A percentile compares a stretch with the other conserved stretches of the same genome.
phyloP scores from a whole-genome alignment of 1,140 invertebrate species.

The Papilio helenus region DNA sequence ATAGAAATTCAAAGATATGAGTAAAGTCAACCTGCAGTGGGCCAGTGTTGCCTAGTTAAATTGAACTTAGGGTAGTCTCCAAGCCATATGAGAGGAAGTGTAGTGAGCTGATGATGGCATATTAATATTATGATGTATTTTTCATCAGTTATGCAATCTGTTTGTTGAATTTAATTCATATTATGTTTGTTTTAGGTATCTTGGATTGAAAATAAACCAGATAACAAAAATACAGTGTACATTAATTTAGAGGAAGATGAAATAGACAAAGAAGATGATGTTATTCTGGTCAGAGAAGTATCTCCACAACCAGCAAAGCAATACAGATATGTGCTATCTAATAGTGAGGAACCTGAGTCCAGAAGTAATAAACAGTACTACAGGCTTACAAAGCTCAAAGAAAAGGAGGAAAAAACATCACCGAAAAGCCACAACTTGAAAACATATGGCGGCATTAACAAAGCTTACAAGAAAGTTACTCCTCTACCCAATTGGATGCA shows the following conservation, averaged over 20 bases:
- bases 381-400: slow-evolving; percentile 60
- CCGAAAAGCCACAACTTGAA: slow-evolving; percentile 67
- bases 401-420: slow-evolving; percentile 53
- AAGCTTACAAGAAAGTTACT: slow-evolving; percentile 64
- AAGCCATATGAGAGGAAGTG: no score
- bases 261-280: slow-evolving; percentile 44
- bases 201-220: slow-evolving; percentile 61
- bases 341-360: slow-evolving; percentile 48
- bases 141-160: no score
- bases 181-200: slow-evolving; percentile 61
- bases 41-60: no score
- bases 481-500: slow-evolving; percentile 72
- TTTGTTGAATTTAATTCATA: slow-evolving; percentile 1
- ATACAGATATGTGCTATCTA: slow-evolving; percentile 61
- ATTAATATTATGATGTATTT: no score
- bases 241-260: slow-evolving; percentile 63
- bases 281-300: slow-evolving; percentile 71
- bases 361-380: slow-evolving; percentile 53
- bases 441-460: slow-evolving; percentile 65
- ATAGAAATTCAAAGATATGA: no score
- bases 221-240: slow-evolving; percentile 60
- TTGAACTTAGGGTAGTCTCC: no score
- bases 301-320: slow-evolving; percentile 52
- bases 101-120: no score
- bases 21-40: no score